phyloP scores from a whole-genome alignment of 2,888 invertebrate genomes.

The Meteorus colon region DNA sequence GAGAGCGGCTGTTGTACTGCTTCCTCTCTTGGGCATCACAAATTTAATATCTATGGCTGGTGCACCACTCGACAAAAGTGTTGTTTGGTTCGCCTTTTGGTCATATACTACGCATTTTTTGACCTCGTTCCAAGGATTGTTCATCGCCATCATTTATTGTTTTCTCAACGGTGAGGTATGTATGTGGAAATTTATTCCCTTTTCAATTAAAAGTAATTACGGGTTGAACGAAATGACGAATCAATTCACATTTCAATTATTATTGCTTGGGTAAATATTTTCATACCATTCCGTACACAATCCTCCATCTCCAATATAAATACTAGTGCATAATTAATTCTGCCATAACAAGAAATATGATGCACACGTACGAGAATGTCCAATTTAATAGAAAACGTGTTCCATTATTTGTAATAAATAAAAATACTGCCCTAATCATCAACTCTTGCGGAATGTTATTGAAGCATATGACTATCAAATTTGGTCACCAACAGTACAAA shows the following conservation, averaged over 20 bases:
- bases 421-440: neutral
- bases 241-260: neutral
- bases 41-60: conserved; percentile 84
- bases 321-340: neutral
- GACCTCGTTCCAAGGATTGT: conserved; percentile 89
- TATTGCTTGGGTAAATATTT: neutral
- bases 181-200: neutral
- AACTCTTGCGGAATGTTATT: neutral
- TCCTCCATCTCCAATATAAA: no score
- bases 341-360: neutral
- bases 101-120: conserved; percentile 86
- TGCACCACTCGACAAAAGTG: conserved; percentile 79
- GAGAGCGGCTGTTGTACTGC: conserved; percentile 84
- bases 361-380: neutral
- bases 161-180: conserved; percentile 88
- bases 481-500: no score
- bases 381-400: neutral
- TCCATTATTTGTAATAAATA: neutral
- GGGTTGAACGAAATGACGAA: neutral
- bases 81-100: conserved; percentile 86
- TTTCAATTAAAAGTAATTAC: neutral
- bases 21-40: conserved; percentile 88
- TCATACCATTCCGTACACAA: neutral
- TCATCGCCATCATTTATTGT: conserved; percentile 87
- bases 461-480: neutral